Evolutionary conservation across 2,113 vertebrate species (phyloP).

Genomic region (Melozone crissalis): DNA sequence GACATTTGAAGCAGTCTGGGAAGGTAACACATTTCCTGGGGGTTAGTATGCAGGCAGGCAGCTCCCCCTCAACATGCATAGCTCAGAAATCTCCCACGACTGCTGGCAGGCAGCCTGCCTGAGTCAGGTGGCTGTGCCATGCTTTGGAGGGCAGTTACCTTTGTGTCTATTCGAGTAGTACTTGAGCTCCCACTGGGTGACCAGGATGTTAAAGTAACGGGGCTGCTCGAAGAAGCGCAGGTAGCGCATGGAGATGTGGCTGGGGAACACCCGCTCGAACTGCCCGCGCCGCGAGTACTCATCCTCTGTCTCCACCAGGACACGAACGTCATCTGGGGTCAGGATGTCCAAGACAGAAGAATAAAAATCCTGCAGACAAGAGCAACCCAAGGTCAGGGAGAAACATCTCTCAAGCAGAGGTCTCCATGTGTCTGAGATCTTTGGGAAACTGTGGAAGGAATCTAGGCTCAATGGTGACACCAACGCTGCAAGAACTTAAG

Average conservation of each 20-base stretch:
- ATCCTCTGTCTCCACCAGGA: conserved; percentile 89
- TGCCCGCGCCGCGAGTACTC: conserved; percentile 86
- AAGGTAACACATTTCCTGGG: background rate
- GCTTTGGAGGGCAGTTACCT: conserved; percentile 69
- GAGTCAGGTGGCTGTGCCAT: background rate
- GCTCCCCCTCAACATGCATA: background rate
- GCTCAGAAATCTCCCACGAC: background rate
- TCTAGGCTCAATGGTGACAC: background rate
- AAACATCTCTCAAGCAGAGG: background rate
- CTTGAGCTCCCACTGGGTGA: conserved; percentile 92
- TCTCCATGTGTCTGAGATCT: background rate
- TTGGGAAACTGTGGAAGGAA: background rate
- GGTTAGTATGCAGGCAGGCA: background rate
- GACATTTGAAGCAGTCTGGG: background rate
- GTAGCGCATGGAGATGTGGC: conserved; percentile 83
- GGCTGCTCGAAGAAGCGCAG: conserved; percentile 91
- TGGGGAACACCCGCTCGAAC: conserved; percentile 92
- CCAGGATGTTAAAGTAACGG: conserved; percentile 92
- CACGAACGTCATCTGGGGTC: conserved; percentile 88
- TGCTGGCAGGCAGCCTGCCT: background rate
- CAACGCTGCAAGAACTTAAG: background rate
- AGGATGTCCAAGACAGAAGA: conserved; percentile 86
- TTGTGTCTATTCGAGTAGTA: conserved; percentile 80
- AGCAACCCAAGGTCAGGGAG: background rate
- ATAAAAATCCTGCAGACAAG: conserved; percentile 80